These are phyloP conservation scores for Anastrepha ludens DNA, from an alignment of 1,140 invertebrate species.

Conservation along the genomic window DNA sequence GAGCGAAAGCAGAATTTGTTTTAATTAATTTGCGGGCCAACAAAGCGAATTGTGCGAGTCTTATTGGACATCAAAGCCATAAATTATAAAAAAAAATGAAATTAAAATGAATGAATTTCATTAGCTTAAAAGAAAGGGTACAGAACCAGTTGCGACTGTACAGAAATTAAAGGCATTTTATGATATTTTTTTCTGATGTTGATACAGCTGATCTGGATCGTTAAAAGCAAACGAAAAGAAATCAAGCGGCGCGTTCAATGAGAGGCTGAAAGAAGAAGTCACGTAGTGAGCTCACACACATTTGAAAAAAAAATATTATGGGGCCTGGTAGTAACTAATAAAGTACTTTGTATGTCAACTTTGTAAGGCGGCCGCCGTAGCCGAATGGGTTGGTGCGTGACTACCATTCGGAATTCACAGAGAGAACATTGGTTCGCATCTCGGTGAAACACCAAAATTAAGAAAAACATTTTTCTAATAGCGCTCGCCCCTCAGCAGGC, in stretches of 20 bases:
- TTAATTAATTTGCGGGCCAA: conserved; percentile 8
- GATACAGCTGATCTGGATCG: background rate
- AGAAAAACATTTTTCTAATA: too few species aligned
- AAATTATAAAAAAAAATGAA: conserved; percentile 14
- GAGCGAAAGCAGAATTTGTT: conserved; percentile 1
- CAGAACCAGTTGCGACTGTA: background rate
- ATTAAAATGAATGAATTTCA: background rate
- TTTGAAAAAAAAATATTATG: too few species aligned
- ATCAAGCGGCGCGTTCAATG: background rate
- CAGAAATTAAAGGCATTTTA: background rate
- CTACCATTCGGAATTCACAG: too few species aligned
- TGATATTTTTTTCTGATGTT: background rate
- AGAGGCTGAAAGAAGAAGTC: background rate
- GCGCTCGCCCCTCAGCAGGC: too few species aligned
- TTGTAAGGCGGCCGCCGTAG: too few species aligned
- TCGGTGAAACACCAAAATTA: too few species aligned
- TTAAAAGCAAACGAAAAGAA: background rate
- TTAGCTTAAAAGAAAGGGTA: background rate
- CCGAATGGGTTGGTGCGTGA: too few species aligned
- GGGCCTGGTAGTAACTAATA: too few species aligned
- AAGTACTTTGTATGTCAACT: too few species aligned
- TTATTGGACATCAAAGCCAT: conserved; percentile 8
- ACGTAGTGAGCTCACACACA: too few species aligned
- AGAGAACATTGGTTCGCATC: too few species aligned
- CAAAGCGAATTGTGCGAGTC: background rate